phyloP scores from a whole-genome alignment of 2,888 invertebrate genomes.

The Halocaridina rubra region DNA sequence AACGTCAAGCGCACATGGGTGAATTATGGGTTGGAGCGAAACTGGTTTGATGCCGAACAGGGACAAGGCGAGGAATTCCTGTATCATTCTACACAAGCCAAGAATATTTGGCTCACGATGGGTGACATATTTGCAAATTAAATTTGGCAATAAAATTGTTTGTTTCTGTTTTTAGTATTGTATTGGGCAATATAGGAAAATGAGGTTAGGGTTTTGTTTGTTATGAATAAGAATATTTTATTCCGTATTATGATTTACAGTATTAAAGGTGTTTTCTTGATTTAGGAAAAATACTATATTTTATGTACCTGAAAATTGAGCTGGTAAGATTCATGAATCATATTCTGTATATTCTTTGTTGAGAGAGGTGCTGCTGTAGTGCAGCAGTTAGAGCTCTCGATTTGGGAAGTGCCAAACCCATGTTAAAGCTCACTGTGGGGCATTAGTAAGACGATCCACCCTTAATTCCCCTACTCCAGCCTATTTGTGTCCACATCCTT shows the following conservation, averaged over 20 bases:
- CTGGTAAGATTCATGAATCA: no score
- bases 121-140: constrained; percentile 70
- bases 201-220: no score
- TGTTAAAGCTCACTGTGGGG: no score
- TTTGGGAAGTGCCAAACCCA: no score
- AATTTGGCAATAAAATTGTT: background rate
- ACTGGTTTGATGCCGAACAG: constrained; percentile 68
- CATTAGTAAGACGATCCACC: no score
- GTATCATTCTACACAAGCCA: constrained; percentile 68
- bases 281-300: background rate
- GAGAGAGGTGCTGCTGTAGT: background rate
- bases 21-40: constrained; percentile 67
- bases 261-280: background rate
- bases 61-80: constrained; percentile 68
- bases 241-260: background rate
- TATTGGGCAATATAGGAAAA: no score
- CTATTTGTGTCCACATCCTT: no score
- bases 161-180: background rate
- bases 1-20: constrained; percentile 70
- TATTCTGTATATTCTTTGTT: no score
- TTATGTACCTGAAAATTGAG: background rate
- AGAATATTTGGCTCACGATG: constrained; percentile 70
- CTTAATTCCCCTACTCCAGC: no score
- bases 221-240: background rate
- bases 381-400: no score